A percentile compares a stretch with the other conserved stretches of the same genome.
Conservation (phyloP, 2,113 vertebrate genomes). For the Zingel zingel region DNA sequence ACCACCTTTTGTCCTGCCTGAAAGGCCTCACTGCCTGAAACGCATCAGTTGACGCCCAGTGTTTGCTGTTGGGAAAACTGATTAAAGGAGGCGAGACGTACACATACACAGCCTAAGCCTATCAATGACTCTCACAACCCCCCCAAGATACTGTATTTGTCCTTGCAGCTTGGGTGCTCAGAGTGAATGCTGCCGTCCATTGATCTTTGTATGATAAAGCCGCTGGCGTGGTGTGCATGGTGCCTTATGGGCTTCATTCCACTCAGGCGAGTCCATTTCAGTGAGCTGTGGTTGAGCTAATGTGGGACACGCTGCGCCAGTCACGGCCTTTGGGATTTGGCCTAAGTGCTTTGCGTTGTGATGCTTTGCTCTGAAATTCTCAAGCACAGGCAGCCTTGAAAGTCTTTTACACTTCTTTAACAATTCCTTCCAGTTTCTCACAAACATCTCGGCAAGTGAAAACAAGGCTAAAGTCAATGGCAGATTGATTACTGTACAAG, state of each 20-base stretch:
- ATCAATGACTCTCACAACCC: conserved; percentile 81
- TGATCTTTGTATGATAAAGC: conserved; percentile 86
- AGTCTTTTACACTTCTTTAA: conserved; percentile 75
- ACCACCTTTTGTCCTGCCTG: conserved; percentile 83
- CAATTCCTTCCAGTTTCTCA: conserved; percentile 39
- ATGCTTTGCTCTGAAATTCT: conserved; percentile 82
- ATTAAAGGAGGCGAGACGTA: conserved; percentile 81
- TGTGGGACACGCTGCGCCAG: conserved; percentile 83
- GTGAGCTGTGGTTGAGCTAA: conserved; percentile 85
- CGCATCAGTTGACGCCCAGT: conserved; percentile 82
- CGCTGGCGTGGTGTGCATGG: conserved; percentile 78
- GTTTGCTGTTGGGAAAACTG: conserved; percentile 82
- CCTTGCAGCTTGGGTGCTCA: conserved; percentile 77
- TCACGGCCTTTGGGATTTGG: conserved; percentile 86
- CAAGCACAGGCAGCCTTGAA: conserved; percentile 62
- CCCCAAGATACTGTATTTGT: conserved; percentile 84
- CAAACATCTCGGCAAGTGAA: conserved; percentile 15
- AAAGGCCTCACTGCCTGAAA: conserved; percentile 82
- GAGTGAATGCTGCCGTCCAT: conserved; percentile 83
- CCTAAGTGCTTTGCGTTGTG: conserved; percentile 82
- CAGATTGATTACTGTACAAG: background rate
- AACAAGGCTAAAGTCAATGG: conserved; percentile 24
- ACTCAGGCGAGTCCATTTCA: conserved; percentile 85
- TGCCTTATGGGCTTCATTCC: conserved; percentile 85
- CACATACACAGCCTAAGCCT: conserved; percentile 80